Base-by-base conservation (phyloP, 2,113 vertebrate genomes). In the Cervus canadensis region DNA sequence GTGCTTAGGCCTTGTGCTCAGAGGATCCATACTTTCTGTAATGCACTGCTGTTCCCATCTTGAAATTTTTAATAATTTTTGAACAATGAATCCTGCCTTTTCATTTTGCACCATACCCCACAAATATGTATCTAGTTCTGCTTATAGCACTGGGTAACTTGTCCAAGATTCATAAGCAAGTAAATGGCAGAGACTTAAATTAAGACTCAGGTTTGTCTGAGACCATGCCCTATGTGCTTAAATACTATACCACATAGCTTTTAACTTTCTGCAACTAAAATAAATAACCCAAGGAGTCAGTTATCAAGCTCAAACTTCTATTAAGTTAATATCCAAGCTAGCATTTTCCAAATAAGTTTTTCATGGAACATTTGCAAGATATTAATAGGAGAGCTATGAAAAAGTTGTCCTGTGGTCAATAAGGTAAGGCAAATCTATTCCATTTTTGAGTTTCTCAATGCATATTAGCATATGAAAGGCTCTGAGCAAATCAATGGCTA, bases 1-100 rank as follows among this genome's bases (percentile, higher is more conserved):
- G 21, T 86, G 54, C 28, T 57, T 3, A 95, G 36, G 36, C 74
- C 45, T 84, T 15, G 1, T 52, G 56, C 43, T 90, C 87, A 83
- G 56, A 94, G n/a, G 43, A 76, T 12, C 79, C 28, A 64, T 52
- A 82, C 21, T 16, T 67, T 26, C 50, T 92, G 14, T 82, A 96
- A 79, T 62, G 50, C 15, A 88, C 81, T 95, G 30, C 52, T 95
- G 10, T 48, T 84, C 19, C n/a, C 89, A 21, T 85, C 33, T 52
- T 92, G 67, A 97, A 97, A 92, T 81, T 89, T 21, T 86, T 57
- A 94, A 94, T 71, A 64, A 33, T 56, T 79, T 82, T 40, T 79
- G 87, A 94, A 88, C 26, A 93, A 43, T 10, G 5, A 76, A 25
- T 36, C 33, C 9, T 81, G 48, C 3, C 23, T 79, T 89, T 95